phyloP scores from a whole-genome alignment of 1,140 invertebrate species.

The Solen grandis region DNA sequence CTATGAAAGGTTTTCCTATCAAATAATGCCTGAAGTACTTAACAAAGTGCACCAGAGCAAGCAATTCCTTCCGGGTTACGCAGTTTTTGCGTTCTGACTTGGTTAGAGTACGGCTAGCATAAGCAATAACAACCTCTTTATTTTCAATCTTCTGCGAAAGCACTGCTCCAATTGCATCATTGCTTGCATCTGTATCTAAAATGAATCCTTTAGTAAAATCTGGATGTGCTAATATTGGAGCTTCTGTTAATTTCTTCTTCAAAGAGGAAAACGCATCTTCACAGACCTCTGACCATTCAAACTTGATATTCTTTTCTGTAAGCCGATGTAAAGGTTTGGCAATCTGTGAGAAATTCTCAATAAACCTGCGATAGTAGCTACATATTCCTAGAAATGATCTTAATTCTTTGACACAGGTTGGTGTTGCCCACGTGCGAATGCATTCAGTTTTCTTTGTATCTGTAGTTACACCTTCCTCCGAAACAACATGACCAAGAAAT shows the following conservation, averaged over 20 bases:
- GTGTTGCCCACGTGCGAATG: slow-evolving; percentile 1
- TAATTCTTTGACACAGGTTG: slow-evolving; percentile 1
- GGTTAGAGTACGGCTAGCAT: slow-evolving; percentile 28
- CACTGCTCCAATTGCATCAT: slow-evolving; percentile 77
- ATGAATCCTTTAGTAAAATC: slow-evolving; percentile 73
- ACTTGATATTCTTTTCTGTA: slow-evolving; percentile 4
- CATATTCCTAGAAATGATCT: slow-evolving; percentile 16
- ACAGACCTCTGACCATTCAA: background rate
- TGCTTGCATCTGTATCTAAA: slow-evolving; percentile 79
- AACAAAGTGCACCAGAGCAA: slow-evolving; percentile 55
- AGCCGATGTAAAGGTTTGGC: slow-evolving; percentile 26
- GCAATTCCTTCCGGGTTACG: slow-evolving; percentile 31
- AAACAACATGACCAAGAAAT: slow-evolving; percentile 23
- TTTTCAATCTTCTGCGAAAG: slow-evolving; percentile 74
- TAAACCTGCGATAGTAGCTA: slow-evolving; percentile 25
- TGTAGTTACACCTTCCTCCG: background rate
- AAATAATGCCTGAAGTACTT: slow-evolving; percentile 35
- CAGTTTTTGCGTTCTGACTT: slow-evolving; percentile 30
- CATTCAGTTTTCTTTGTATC: slow-evolving; percentile 19
- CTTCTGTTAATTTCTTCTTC: slow-evolving; percentile 63
- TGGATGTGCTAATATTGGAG: slow-evolving; percentile 66
- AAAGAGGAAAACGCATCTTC: slow-evolving; percentile 5
- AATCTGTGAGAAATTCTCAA: slow-evolving; percentile 4
- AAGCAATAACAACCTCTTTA: slow-evolving; percentile 34
- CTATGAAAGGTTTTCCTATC: background rate